Percentiles rank a stretch among this genome's conserved stretches.
These are phyloP conservation scores for Boleophthalmus pectinirostris DNA, from an alignment of 2,113 vertebrate species.

Conservation along the genomic window DNA sequence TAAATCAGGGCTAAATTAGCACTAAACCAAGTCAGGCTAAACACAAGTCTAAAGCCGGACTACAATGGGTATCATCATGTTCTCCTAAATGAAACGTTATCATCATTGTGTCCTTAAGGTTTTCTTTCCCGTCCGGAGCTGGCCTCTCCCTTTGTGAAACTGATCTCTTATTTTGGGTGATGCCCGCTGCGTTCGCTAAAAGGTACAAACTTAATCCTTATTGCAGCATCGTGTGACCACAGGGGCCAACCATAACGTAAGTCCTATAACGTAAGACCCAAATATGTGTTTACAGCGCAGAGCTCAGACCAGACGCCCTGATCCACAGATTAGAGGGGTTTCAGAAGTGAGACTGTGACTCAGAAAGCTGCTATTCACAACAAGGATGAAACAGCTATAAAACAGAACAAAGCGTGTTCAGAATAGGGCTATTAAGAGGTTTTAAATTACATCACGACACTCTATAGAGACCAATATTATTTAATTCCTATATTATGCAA, in stretches of 20 bases:
- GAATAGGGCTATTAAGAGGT: neutral
- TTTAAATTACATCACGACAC: neutral
- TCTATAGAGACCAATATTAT: neutral
- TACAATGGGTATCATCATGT: neutral
- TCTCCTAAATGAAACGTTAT: slow-evolving; percentile 1
- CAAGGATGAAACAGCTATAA: neutral
- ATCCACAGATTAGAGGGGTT: slow-evolving; percentile 45
- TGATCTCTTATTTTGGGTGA: neutral
- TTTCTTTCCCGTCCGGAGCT: neutral
- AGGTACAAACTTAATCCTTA: slow-evolving; percentile 17
- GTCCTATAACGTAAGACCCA: neutral
- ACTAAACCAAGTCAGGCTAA: too few species aligned
- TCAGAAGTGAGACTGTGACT: slow-evolving; percentile 26
- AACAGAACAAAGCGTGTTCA: neutral
- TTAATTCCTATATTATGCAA: neutral
- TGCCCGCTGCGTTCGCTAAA: neutral
- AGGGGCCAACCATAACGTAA: neutral
- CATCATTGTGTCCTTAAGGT: neutral
- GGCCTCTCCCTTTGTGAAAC: neutral
- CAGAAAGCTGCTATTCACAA: slow-evolving; percentile 6
- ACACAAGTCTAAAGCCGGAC: neutral
- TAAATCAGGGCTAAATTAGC: neutral
- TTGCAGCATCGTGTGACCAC: neutral
- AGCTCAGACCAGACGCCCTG: slow-evolving; percentile 35
- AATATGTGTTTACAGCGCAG: slow-evolving; percentile 40